Base-by-base conservation (phyloP, 2,113 vertebrate species). In the Elgaria multicarinata region DNA sequence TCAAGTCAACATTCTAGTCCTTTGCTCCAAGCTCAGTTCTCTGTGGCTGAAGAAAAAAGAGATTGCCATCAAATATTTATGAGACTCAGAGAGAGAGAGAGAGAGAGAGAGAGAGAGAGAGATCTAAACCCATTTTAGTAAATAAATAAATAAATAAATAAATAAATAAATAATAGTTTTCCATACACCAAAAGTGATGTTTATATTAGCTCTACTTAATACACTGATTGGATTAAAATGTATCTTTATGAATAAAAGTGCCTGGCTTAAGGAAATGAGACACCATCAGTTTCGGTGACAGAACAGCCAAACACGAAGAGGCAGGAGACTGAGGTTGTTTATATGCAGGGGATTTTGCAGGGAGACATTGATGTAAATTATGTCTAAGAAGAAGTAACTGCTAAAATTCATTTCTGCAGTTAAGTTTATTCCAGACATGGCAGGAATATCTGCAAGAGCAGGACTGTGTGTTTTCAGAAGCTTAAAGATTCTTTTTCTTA, bases 211-310 rank as follows among this genome's bases (percentile, higher is more conserved):
- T 90, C 44, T 46, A 77, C 87, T 94, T 97, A 95, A 96, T 96
- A 76, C 86, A 90, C 93, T 96, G 96, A 95, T 95, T 93, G 91
- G 93, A 95, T 96, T 96, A 96, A 97, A 97, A 95, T 92, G 50
- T 92, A 86, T 94, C 91, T 92, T 96, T 92, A 90, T 86, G 0
- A 0, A 93, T 94, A 71, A 90, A 91, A 95, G 87, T 83, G 55
- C 88, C 42, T 44, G 86, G 94, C 84, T 88, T 90, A 88, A 86
- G 87, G 93, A 91, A 94, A 90, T 75, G 91, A 95, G 95, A 95
- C 91, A 87, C 46, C 93, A 71, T 92, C 87, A 86, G 28, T 89
- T 91, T 91, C 90, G 92, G 86, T 85, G 89, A 93, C 64, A 89
- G 77, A 75, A 46, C 0, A 86, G 67, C 87, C 55, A 78, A 92